Conservation (phyloP, 2,113 vertebrate genomes). For the Lates calcarifer region DNA sequence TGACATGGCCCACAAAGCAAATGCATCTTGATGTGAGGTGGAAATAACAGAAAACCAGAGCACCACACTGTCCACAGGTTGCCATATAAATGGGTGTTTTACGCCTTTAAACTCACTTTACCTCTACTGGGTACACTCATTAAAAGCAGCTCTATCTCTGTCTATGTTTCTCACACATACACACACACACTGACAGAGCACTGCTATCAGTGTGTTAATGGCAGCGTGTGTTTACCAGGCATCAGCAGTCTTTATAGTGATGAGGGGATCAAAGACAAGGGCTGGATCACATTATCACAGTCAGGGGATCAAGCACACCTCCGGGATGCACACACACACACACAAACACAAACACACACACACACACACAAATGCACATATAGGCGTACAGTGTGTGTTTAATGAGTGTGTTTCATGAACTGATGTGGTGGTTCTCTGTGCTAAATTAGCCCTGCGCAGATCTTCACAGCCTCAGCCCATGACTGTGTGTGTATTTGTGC, state of each 20-base stretch:
- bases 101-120: conserved; percentile 36
- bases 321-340: conserved; percentile 43
- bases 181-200: background rate
- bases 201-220: conserved; percentile 49
- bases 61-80: background rate
- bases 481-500: background rate
- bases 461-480: conserved; percentile 36
- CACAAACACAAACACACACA: conserved; percentile 21
- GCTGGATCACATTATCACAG: conserved; percentile 74
- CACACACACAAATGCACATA: background rate
- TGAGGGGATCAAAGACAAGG: conserved; percentile 73
- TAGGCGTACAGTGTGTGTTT: conserved; percentile 39
- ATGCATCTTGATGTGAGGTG: background rate
- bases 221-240: conserved; percentile 62
- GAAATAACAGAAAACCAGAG: background rate
- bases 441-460: conserved; percentile 49
- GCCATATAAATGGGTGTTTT: conserved; percentile 15
- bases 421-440: conserved; percentile 23
- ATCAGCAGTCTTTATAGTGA: conserved; percentile 67
- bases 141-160: conserved; percentile 33
- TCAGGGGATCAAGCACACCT: conserved; percentile 75
- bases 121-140: conserved; percentile 25
- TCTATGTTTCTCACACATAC: background rate
- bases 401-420: conserved; percentile 61
- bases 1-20: background rate